These are phyloP conservation scores for Agonopterix subpropinquella DNA, from an alignment of 2,888 invertebrate species.

Conservation along the genomic window DNA sequence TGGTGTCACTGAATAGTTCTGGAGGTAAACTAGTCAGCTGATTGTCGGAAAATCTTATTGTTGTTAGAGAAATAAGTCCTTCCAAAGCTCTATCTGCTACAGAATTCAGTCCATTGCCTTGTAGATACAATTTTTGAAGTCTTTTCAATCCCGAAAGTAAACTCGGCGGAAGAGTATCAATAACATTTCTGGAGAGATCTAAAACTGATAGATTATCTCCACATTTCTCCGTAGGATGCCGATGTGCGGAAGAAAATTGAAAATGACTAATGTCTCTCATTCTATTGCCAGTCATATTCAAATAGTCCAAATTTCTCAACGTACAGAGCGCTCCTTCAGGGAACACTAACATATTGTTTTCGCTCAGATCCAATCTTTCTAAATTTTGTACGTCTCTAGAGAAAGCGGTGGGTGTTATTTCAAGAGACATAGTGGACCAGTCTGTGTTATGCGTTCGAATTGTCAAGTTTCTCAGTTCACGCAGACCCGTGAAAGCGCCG, in stretches of 20 bases:
- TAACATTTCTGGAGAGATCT: conserved; percentile 86
- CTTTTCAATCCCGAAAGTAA: conserved; percentile 82
- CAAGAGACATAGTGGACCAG: conserved; percentile 87
- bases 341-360: conserved; percentile 87
- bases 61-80: conserved; percentile 82
- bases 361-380: conserved; percentile 84
- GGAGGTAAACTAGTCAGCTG: conserved; percentile 87
- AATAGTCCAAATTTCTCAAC: conserved; percentile 81
- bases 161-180: conserved; percentile 83
- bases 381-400: conserved; percentile 83
- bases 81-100: conserved; percentile 87
- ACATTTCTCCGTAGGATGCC: conserved; percentile 79
- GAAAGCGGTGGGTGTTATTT: conserved; percentile 84
- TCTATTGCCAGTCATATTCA: conserved; percentile 88
- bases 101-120: conserved; percentile 84
- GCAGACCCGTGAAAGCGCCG: conserved; percentile 87
- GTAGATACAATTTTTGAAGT: conserved; percentile 83
- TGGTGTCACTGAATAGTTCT: conserved; percentile 86
- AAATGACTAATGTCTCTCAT: conserved; percentile 84
- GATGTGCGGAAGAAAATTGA: conserved; percentile 78
- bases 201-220: conserved; percentile 81
- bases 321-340: conserved; percentile 86
- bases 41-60: conserved; percentile 87
- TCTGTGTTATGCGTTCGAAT: conserved; percentile 89
- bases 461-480: conserved; percentile 85